Base-by-base conservation (phyloP, 1,140 invertebrate species). In the Fopius arisanus region DNA sequence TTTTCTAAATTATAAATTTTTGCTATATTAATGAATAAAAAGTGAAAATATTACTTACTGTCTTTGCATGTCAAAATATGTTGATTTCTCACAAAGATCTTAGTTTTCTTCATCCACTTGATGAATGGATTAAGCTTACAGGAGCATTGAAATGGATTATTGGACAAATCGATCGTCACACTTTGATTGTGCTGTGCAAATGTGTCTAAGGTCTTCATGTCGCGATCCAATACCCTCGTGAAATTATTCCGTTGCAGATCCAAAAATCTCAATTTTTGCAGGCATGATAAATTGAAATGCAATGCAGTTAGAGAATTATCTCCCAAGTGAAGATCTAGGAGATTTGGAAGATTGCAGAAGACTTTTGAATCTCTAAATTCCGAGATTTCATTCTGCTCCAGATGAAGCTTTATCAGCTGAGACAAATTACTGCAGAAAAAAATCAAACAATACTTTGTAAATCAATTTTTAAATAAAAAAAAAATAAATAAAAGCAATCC, bases 381-480 rank as follows among this genome's bases (percentile, higher is more conserved):
- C 1, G 87, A 90, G 65, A 95, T 94, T 82, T 94, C 92, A 81
- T 95, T 95, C 80, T 94, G 93, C 81, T 95, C 94, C 68, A 95
- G 81, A 86, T 95, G 93, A 0, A 95, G 82, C 79, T 94, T 94
- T 71, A 90, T 90, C 70, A 95, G 82, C 67, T 90, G 90, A 1
- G 88, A 90, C 59, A 95, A 80, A 80, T 92, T 91, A 73, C 92
- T 87, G 40, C 3, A 68, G 43, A 48, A 48, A 2, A 16, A 37
- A 33, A 68, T 67, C 51, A 67, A n/a, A n/a, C n/a, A n/a, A n/a
- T n/a, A n/a, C n/a, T n/a, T n/a, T n/a, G n/a, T n/a, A n/a, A n/a
- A n/a, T n/a, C n/a, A n/a, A n/a, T n/a, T n/a, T n/a, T n/a, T n/a
- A n/a, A n/a, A n/a, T n/a, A n/a, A n/a, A n/a, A n/a, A n/a, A n/a